Percentiles rank a stretch among this genome's conserved stretches.
phyloP scores from a whole-genome alignment of 2,113 vertebrate genomes.

The Marmota flaviventris region DNA sequence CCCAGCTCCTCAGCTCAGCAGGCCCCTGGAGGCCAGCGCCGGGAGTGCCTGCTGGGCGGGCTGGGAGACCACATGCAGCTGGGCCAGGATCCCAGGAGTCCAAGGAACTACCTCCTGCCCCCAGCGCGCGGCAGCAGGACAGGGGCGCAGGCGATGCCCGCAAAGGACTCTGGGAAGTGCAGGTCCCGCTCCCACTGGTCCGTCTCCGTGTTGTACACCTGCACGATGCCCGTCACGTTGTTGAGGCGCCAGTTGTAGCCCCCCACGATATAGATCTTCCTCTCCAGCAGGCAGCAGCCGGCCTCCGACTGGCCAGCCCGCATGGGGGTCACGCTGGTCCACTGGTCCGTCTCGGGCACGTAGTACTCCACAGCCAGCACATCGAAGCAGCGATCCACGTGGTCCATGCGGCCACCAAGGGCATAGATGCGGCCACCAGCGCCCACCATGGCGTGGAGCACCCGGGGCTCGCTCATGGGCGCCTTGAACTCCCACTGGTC shows the following conservation, averaged over 20 bases:
- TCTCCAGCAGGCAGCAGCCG: conserved; percentile 94
- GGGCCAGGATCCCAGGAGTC: background rate
- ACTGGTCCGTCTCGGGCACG: conserved; percentile 94
- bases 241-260: conserved; percentile 99
- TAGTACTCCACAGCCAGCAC: conserved; percentile 97
- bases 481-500: conserved; percentile 96
- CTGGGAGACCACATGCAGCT: too few species aligned
- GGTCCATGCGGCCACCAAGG: conserved; percentile 97
- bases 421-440: conserved; percentile 91
- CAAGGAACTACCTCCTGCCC: conserved; percentile 86
- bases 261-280: conserved; percentile 95
- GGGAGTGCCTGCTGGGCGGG: too few species aligned
- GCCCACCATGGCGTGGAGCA: conserved; percentile 95
- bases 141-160: conserved; percentile 93
- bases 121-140: conserved; percentile 92
- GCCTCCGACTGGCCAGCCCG: conserved; percentile 97
- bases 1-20: rapidly evolving
- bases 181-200: conserved; percentile 98
- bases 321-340: conserved; percentile 97
- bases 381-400: conserved; percentile 97
- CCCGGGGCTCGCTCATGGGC: conserved; percentile 96
- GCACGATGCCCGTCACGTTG: conserved; percentile 97
- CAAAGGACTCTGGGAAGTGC: conserved; percentile 98
- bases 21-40: background rate
- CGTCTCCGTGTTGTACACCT: conserved; percentile 96